Percentiles rank a stretch among this genome's conserved stretches.
Conservation (phyloP, 1,140 invertebrate genomes). For the Meloidogyne exigua region DNA sequence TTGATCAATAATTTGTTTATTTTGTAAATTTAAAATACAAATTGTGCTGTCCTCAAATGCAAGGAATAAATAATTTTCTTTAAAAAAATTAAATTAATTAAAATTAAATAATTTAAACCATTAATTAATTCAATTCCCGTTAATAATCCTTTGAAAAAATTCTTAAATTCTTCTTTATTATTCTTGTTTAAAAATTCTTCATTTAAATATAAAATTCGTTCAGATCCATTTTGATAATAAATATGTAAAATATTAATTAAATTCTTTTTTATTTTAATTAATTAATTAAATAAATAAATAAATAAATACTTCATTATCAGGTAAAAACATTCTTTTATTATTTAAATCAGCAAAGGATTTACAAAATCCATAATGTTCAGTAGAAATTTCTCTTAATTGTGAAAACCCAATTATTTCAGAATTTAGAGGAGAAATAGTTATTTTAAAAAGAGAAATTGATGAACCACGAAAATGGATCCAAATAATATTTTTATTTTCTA, state of each 20-base stretch:
- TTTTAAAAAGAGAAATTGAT: conserved; percentile 18
- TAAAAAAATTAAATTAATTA: background rate
- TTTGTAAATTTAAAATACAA: conserved; percentile 18
- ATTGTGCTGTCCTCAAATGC: conserved; percentile 26
- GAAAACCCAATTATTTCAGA: background rate
- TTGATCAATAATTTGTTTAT: conserved; percentile 7
- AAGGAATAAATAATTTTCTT: background rate
- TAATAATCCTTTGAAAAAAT: conserved; percentile 13
- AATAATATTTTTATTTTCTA: conserved; percentile 13
- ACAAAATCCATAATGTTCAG: conserved; percentile 28
- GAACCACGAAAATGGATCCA: conserved; percentile 20
- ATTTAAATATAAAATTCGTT: background rate
- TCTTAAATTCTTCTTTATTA: background rate
- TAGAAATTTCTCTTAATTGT: background rate
- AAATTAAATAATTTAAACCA: background rate
- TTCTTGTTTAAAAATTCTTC: conserved; percentile 12
- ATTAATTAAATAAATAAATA: background rate
- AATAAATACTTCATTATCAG: conserved; percentile 6
- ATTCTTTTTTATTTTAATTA: background rate
- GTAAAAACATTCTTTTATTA: conserved; percentile 15
- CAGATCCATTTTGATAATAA: conserved; percentile 11
- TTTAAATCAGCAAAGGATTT: background rate
- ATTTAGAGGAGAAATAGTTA: background rate
- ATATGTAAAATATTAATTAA: conserved; percentile 2
- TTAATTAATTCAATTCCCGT: conserved; percentile 18